These are phyloP conservation scores for Lydus trimaculatus DNA, from an alignment of 2,888 invertebrate species.

Conservation along the genomic window DNA sequence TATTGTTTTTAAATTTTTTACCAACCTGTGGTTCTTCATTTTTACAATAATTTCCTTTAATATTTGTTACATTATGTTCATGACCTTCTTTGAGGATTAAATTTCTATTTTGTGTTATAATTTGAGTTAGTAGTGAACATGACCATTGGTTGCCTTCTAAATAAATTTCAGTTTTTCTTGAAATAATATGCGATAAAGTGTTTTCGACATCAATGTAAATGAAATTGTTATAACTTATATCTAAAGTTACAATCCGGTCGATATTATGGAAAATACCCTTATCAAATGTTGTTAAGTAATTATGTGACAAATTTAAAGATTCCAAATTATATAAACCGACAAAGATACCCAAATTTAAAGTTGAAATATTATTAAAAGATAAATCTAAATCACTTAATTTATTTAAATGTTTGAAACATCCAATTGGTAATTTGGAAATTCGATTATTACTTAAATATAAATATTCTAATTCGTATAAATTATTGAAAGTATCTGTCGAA, in stretches of 20 bases:
- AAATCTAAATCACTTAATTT: not conserved
- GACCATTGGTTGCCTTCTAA: not conserved
- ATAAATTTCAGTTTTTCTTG: not conserved
- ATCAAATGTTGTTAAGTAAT: not conserved
- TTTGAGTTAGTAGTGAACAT: not conserved
- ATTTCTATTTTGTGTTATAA: not conserved
- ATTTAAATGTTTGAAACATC: not conserved
- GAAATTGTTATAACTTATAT: slow-evolving; percentile 10
- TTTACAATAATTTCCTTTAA: not conserved
- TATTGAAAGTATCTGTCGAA: not conserved
- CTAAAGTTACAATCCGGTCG: not conserved
- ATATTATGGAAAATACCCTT: slow-evolving; percentile 5
- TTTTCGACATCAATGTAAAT: not conserved
- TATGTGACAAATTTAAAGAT: not conserved
- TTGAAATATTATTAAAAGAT: not conserved
- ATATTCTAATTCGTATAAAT: not conserved
- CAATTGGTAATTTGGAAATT: not conserved
- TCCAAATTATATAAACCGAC: not conserved
- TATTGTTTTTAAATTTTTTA: not conserved
- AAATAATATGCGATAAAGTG: slow-evolving; percentile 2
- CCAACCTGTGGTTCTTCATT: not conserved
- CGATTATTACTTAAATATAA: not conserved
- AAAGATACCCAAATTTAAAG: not conserved
- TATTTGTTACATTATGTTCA: not conserved
- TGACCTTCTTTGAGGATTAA: not conserved